Evolutionary conservation across 1,140 invertebrate species (phyloP).

Genomic region (Leptonema lineaticorne): DNA sequence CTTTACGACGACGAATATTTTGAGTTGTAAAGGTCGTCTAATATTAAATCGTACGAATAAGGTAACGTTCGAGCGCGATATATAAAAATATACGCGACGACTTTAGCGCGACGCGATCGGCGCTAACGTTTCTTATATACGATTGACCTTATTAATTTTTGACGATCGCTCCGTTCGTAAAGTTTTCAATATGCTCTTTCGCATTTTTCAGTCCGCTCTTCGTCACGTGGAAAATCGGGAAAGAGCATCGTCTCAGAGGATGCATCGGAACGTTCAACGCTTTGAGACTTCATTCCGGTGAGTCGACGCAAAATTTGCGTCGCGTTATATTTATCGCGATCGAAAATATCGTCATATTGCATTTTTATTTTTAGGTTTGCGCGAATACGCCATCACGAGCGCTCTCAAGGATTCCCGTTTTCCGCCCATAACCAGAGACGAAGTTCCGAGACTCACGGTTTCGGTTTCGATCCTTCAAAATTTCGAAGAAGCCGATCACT

Average conservation of each 20-base stretch:
- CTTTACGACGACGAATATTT: too few species aligned
- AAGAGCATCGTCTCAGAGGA: slow-evolving; percentile 86
- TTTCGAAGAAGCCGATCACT: slow-evolving; percentile 95
- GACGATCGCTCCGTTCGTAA: not conserved
- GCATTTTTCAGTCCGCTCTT: slow-evolving; percentile 87
- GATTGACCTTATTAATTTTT: too few species aligned
- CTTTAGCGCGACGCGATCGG: not conserved
- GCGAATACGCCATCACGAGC: slow-evolving; percentile 97
- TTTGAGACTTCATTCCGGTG: slow-evolving; percentile 82
- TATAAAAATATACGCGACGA: not conserved
- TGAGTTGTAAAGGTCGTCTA: too few species aligned
- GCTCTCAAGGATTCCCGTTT: slow-evolving; percentile 98
- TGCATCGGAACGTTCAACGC: slow-evolving; percentile 96
- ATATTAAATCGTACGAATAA: too few species aligned
- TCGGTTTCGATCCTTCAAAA: slow-evolving; percentile 89
- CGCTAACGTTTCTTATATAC: too few species aligned
- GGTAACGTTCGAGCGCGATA: not conserved
- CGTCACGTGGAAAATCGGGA: slow-evolving; percentile 98
- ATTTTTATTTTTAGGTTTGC: slow-evolving; percentile 80
- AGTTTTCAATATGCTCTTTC: slow-evolving; percentile 14
- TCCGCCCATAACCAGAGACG: slow-evolving; percentile 91
- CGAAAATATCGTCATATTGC: too few species aligned
- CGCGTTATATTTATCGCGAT: not conserved
- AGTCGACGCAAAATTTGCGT: not conserved
- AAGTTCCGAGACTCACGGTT: slow-evolving; percentile 89